These are phyloP conservation scores for Ctenopoma kingsleyae DNA, from an alignment of 2,797 vertebrate genomes.

Conservation along the genomic window DNA sequence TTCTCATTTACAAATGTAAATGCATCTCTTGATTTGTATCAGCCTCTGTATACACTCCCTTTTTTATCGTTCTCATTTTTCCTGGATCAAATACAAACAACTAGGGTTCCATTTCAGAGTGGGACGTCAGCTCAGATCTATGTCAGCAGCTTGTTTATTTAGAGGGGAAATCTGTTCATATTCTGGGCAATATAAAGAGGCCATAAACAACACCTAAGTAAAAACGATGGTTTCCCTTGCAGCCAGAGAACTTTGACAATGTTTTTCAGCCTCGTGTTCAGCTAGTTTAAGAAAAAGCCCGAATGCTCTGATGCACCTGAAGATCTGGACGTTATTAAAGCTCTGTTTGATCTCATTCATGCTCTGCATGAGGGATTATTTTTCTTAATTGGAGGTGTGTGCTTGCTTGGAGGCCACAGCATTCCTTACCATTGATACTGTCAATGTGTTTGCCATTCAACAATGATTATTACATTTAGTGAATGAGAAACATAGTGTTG, in stretches of 20 bases:
- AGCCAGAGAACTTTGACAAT: not conserved
- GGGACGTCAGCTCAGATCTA: constrained; percentile 63
- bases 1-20: constrained; percentile 80
- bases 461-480: constrained; percentile 38
- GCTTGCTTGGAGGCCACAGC: constrained; percentile 31
- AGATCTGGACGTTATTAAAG: constrained; percentile 60
- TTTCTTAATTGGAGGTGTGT: constrained; percentile 56
- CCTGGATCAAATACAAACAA: constrained; percentile 72
- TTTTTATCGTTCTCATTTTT: constrained; percentile 69
- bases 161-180: constrained; percentile 55
- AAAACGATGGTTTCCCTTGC: constrained; percentile 32
- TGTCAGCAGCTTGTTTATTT: constrained; percentile 67
- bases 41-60: constrained; percentile 66
- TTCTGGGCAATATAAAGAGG: constrained; percentile 49
- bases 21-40: constrained; percentile 72
- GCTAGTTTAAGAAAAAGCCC: not conserved
- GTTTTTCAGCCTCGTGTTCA: constrained; percentile 5
- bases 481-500: constrained; percentile 34
- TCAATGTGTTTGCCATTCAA: constrained; percentile 63
- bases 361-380: constrained; percentile 40
- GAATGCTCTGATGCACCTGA: constrained; percentile 46
- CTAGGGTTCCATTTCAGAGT: constrained; percentile 62
- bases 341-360: constrained; percentile 52
- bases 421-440: constrained; percentile 54
- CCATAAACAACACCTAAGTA: constrained; percentile 44